Conservation (phyloP, 1,140 invertebrate species). For the Zophobas atratus region DNA sequence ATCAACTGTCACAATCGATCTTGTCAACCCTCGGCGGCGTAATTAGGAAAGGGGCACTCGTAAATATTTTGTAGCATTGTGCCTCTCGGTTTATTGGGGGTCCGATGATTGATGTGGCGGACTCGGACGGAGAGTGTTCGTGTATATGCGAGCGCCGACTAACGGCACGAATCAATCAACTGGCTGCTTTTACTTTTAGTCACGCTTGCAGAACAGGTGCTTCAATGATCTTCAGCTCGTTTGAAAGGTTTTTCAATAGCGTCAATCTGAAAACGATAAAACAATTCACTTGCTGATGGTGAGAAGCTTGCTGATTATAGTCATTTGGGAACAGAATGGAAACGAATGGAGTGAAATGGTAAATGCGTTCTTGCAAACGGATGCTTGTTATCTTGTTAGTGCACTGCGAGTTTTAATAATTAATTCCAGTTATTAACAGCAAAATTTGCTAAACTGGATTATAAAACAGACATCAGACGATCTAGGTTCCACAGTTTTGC, state of each 20-base stretch:
- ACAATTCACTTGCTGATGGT: not conserved
- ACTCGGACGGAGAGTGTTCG: not conserved
- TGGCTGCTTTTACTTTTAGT: constrained; percentile 41
- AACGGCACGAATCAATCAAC: constrained; percentile 42
- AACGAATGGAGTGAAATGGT: too few species aligned
- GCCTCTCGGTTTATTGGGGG: constrained; percentile 19
- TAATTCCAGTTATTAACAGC: too few species aligned
- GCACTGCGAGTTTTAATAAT: too few species aligned
- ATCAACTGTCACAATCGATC: constrained; percentile 27
- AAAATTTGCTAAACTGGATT: too few species aligned
- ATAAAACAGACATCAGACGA: too few species aligned
- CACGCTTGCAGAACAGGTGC: constrained; percentile 40
- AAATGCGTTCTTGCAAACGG: too few species aligned
- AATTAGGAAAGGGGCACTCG: constrained; percentile 26
- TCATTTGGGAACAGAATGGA: too few species aligned
- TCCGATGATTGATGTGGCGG: constrained; percentile 37
- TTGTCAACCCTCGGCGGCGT: constrained; percentile 2
- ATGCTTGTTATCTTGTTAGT: too few species aligned
- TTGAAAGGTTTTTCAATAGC: constrained; percentile 8
- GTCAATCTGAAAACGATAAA: constrained; percentile 6
- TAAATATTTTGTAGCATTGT: constrained; percentile 40
- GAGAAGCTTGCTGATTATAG: not conserved
- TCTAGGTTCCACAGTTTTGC: too few species aligned
- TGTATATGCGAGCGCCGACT: constrained; percentile 10
- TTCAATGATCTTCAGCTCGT: constrained; percentile 17